Conservation (phyloP, 2,113 vertebrate species). For the Aegithalos caudatus region DNA sequence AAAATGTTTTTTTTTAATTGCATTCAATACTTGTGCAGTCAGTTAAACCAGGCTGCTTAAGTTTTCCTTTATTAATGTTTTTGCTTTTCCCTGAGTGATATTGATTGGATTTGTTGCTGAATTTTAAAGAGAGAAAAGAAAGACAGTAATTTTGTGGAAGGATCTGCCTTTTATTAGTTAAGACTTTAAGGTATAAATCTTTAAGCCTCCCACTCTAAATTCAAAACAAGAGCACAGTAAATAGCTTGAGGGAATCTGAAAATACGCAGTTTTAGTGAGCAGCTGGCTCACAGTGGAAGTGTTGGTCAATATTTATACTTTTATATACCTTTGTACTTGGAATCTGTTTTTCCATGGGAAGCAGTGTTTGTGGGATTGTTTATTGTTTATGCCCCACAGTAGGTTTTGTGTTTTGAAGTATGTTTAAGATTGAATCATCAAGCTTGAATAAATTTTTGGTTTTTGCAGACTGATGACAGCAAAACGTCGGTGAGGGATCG, state of each 20-base stretch:
- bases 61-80: not conserved
- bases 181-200: not conserved
- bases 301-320: not conserved
- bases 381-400: not conserved
- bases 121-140: not conserved
- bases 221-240: not conserved
- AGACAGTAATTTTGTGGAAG: not conserved
- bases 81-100: not conserved
- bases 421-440: not conserved
- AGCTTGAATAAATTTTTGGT: not conserved
- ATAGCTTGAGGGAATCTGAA: not conserved
- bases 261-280: not conserved
- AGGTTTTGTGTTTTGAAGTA: not conserved
- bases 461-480: conserved; percentile 88
- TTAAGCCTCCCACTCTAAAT: not conserved
- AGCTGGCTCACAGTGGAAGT: not conserved
- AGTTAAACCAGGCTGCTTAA: not conserved
- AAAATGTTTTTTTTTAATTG: not conserved
- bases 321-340: not conserved
- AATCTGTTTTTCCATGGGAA: not conserved
- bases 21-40: not conserved
- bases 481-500: conserved; percentile 96
- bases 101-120: not conserved
- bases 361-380: not conserved
- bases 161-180: not conserved